These are phyloP conservation scores for Hemibagrus guttatus DNA, from an alignment of 2,797 vertebrate species.

Conservation along the genomic window DNA sequence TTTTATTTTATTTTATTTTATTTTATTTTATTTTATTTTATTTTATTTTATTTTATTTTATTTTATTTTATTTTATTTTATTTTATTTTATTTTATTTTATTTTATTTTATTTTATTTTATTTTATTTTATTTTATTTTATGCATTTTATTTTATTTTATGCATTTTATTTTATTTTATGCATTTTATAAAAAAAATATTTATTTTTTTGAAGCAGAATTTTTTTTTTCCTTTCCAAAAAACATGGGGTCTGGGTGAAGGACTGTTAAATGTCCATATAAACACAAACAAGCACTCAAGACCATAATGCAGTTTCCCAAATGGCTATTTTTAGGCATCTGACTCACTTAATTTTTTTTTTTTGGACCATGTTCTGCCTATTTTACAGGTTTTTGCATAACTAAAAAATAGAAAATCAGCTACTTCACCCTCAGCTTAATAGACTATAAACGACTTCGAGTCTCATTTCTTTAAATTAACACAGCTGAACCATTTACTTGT, in stretches of 20 bases:
- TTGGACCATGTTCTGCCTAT: neutral
- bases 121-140: too few relatives aligned
- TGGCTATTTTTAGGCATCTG: neutral
- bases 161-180: too few relatives aligned
- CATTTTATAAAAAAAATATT: too few relatives aligned
- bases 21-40: too few relatives aligned
- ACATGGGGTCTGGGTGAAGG: neutral
- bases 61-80: too few relatives aligned
- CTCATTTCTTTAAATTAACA: neutral
- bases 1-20: too few relatives aligned
- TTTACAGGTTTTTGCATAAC: neutral
- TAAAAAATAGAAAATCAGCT: neutral
- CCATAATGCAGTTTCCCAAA: neutral
- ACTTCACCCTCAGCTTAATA: neutral
- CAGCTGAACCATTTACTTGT: neutral
- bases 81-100: too few relatives aligned
- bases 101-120: too few relatives aligned
- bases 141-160: too few relatives aligned
- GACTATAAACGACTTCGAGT: neutral
- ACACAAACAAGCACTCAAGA: neutral
- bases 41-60: too few relatives aligned
- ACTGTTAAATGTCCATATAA: neutral
- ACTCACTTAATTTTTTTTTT: neutral
- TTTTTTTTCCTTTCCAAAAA: too few relatives aligned
- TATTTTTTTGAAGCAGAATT: too few relatives aligned